Percentiles rank a stretch among this genome's conserved stretches.
These are phyloP conservation scores for Drosophila obscura DNA, from an alignment of 1,140 invertebrate genomes.

Conservation along the genomic window DNA sequence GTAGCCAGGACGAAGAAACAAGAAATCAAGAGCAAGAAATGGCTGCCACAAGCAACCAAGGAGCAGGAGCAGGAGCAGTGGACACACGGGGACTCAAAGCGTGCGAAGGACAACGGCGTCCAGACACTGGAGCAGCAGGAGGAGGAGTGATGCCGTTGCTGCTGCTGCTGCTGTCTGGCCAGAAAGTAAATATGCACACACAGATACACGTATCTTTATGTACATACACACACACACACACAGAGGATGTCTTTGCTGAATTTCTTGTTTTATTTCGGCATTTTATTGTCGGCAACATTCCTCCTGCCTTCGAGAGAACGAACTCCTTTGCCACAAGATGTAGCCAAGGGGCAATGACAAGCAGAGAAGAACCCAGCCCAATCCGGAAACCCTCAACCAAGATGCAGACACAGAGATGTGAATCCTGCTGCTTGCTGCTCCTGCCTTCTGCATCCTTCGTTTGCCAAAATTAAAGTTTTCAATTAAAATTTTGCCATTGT, in stretches of 20 bases:
- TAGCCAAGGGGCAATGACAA: conserved; percentile 73
- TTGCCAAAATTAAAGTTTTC: conserved; percentile 80
- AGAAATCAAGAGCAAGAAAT: conserved; percentile 78
- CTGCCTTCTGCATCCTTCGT: conserved; percentile 21
- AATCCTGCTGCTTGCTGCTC: conserved; percentile 10
- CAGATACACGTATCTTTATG: conserved; percentile 13
- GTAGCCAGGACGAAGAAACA: conserved; percentile 54
- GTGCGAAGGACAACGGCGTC: conserved; percentile 72
- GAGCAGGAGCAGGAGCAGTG: conserved; percentile 22
- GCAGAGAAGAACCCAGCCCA: conserved; percentile 31
- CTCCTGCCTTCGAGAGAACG: conserved; percentile 33
- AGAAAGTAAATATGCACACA: conserved; percentile 53
- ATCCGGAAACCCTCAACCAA: conserved; percentile 48
- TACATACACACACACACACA: conserved; percentile 28
- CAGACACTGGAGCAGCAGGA: conserved; percentile 31
- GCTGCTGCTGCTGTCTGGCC: conserved; percentile 60
- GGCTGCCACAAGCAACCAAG: conserved; percentile 45
- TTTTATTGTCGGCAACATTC: conserved; percentile 67
- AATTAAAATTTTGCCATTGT: conserved; percentile 77
- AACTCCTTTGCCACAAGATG: conserved; percentile 61
- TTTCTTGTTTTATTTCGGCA: conserved; percentile 79
- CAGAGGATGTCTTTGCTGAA: conserved; percentile 19
- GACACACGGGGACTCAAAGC: conserved; percentile 30
- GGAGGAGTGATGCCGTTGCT: conserved; percentile 57
- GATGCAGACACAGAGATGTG: conserved; percentile 52